These are phyloP conservation scores for Stramonita haemastoma DNA, from an alignment of 2,888 invertebrate genomes.

Conservation along the genomic window DNA sequence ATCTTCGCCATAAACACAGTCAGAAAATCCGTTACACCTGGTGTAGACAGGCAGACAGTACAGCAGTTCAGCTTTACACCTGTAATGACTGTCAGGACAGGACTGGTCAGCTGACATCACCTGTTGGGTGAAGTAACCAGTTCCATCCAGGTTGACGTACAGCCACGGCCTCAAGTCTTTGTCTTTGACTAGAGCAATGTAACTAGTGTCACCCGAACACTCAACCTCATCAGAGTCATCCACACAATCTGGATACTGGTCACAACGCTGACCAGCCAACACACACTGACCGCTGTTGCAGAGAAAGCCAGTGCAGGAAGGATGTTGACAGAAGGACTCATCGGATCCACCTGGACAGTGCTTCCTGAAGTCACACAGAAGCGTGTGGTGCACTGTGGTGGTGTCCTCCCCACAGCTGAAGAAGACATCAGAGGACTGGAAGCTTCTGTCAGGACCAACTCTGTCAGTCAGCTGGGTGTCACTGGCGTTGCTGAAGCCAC, in stretches of 20 bases:
- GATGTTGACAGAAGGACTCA: constrained; percentile 62
- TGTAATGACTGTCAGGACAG: constrained; percentile 16
- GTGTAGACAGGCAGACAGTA: constrained; percentile 12
- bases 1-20: neutral
- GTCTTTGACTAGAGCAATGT: neutral
- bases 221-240: neutral
- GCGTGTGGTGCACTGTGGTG: constrained; percentile 3
- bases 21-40: neutral
- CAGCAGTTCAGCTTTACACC: neutral
- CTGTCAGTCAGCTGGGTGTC: no score
- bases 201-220: neutral
- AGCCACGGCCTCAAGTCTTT: neutral
- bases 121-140: neutral
- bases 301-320: constrained; percentile 9
- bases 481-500: neutral
- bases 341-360: constrained; percentile 66
- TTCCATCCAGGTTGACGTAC: neutral
- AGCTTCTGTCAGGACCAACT: neutral
- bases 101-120: neutral
- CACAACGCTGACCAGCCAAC: neutral
- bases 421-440: neutral
- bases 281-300: neutral
- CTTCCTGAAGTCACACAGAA: constrained; percentile 65
- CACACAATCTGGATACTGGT: neutral
- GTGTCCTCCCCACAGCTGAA: constrained; percentile 8